These are phyloP conservation scores for Drosophila busckii DNA, from an alignment of 1,140 invertebrate species.

Conservation along the genomic window DNA sequence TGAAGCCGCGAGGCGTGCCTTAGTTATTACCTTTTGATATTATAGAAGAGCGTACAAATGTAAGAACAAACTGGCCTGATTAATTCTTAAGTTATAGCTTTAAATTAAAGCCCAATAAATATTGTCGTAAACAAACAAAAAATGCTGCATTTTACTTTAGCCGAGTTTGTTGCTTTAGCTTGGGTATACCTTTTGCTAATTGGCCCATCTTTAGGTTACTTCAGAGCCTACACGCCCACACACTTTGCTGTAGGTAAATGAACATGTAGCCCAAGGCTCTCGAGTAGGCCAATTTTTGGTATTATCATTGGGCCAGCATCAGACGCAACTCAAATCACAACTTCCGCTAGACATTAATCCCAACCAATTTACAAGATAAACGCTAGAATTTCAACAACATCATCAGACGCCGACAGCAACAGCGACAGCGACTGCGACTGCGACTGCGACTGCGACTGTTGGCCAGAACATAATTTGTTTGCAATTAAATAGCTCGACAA, in stretches of 20 bases:
- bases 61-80: slow-evolving; percentile 43
- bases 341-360: slow-evolving; percentile 74
- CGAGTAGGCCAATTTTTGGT: slow-evolving; percentile 35
- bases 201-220: slow-evolving; percentile 16
- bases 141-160: slow-evolving; percentile 5
- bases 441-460: slow-evolving; percentile 16
- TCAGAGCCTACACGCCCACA: slow-evolving; percentile 54
- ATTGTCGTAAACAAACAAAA: background rate
- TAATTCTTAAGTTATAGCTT: slow-evolving; percentile 35
- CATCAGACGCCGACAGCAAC: slow-evolving; percentile 41
- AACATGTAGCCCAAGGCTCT: slow-evolving; percentile 37
- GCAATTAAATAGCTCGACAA: slow-evolving; percentile 76
- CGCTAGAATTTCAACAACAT: slow-evolving; percentile 74
- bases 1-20: background rate
- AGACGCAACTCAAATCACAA: slow-evolving; percentile 56
- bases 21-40: slow-evolving; percentile 18
- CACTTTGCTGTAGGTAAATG: slow-evolving; percentile 64
- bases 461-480: slow-evolving; percentile 75
- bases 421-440: slow-evolving; percentile 38
- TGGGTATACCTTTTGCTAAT: slow-evolving; percentile 24
- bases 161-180: no score
- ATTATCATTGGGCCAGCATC: slow-evolving; percentile 29
- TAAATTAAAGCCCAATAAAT: slow-evolving; percentile 13
- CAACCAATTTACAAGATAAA: slow-evolving; percentile 75
- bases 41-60: slow-evolving; percentile 14